Percentiles rank a stretch among this genome's conserved stretches.
These are phyloP conservation scores for Neotoma lepida DNA, from an alignment of 2,113 vertebrate genomes.

Conservation along the genomic window DNA sequence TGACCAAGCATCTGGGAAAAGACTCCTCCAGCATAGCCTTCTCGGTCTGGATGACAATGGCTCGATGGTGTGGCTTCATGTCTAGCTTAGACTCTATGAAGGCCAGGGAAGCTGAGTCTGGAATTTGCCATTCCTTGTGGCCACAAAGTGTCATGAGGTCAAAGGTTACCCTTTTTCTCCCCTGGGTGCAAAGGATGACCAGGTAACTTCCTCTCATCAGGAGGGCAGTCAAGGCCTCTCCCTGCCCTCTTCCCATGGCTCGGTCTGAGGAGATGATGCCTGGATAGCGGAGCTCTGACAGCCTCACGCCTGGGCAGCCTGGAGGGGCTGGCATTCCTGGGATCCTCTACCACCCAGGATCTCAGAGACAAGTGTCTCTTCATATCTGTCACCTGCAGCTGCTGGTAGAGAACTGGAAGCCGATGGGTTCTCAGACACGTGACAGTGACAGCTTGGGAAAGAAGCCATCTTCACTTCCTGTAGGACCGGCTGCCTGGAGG, in stretches of 20 bases:
- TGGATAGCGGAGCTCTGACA: accelerated
- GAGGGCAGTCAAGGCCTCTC: neutral
- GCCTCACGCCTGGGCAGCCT: neutral
- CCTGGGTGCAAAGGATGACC: neutral
- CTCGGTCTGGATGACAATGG: accelerated
- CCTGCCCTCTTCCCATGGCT: too few relatives aligned
- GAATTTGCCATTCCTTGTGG: neutral
- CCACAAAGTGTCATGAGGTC: neutral
- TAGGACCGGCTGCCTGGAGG: slow-evolving; percentile 88
- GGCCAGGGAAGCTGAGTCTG: neutral
- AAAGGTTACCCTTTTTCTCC: neutral
- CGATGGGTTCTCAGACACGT: slow-evolving; percentile 71
- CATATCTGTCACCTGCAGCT: slow-evolving; percentile 10
- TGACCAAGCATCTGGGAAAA: neutral
- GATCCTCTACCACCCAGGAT: accelerated
- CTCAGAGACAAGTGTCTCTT: neutral
- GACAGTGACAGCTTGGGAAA: slow-evolving; percentile 69
- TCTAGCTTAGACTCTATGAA: neutral
- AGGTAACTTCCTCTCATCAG: neutral
- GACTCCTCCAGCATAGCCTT: neutral
- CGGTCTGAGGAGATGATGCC: neutral
- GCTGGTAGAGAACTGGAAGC: slow-evolving; percentile 83
- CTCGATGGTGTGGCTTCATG: accelerated
- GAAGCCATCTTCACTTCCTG: slow-evolving; percentile 90
- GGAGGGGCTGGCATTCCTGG: neutral